Percentiles rank a stretch among this genome's conserved stretches.
Conservation (phyloP, 2,113 vertebrate genomes). For the Camelus bactrianus region DNA sequence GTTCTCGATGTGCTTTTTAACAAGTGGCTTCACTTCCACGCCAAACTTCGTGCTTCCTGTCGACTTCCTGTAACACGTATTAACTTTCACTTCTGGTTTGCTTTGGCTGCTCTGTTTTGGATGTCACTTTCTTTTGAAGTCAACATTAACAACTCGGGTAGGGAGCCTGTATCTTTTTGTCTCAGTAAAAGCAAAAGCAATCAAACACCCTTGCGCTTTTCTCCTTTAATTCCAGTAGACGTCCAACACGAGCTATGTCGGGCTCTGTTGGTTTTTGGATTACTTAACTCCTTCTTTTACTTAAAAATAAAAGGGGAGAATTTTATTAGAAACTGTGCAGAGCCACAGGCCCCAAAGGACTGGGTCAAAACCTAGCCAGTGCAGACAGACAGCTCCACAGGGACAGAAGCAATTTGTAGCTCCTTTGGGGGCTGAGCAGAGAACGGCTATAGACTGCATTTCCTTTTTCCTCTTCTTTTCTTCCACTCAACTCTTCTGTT, state of each 20-base stretch:
- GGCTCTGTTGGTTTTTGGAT: neutral
- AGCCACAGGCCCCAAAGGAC: neutral
- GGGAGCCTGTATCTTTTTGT: accelerated
- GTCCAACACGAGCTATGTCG: accelerated
- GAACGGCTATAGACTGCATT: accelerated
- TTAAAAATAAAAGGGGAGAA: neutral
- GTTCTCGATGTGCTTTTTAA: neutral
- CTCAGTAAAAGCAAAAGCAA: no score
- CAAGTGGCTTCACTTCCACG: neutral
- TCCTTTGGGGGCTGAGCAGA: neutral
- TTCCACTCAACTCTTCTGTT: accelerated
- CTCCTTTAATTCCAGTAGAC: neutral
- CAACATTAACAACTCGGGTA: accelerated
- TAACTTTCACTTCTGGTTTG: neutral
- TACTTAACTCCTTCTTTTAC: neutral
- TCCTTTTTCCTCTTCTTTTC: neutral
- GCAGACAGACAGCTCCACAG: accelerated
- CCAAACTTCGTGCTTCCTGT: neutral
- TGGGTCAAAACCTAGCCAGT: neutral
- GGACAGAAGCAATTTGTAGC: neutral
- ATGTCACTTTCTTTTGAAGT: neutral
- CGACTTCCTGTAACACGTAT: neutral
- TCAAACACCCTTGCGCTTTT: neutral
- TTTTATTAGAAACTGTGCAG: neutral
- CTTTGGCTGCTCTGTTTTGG: neutral